phyloP scores from a whole-genome alignment of 2,888 invertebrate species.

The Blomia tropicalis region DNA sequence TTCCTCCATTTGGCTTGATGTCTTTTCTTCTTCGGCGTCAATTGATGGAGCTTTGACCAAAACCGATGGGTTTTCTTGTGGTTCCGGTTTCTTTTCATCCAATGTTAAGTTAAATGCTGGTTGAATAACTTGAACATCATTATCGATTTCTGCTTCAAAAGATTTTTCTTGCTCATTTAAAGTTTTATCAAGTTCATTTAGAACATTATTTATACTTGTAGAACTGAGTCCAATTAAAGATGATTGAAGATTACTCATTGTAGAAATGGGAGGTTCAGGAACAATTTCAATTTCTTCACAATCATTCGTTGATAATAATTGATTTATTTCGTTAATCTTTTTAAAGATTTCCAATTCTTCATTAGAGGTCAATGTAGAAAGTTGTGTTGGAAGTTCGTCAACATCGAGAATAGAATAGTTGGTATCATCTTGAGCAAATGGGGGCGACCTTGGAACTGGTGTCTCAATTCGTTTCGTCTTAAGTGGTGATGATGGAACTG shows the following conservation, averaged over 20 bases:
- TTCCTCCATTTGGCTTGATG: background rate
- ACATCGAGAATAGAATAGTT: constrained; percentile 9
- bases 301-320: background rate
- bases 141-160: constrained; percentile 1
- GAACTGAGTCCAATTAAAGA: background rate
- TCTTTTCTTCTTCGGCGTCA: constrained; percentile 11
- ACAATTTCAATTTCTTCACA: background rate
- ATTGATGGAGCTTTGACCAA: background rate
- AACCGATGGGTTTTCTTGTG: background rate
- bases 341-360: constrained; percentile 7
- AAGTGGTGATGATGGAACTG: background rate
- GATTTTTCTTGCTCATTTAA: background rate
- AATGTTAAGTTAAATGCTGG: background rate
- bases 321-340: constrained; percentile 10
- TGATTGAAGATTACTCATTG: background rate
- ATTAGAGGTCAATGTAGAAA: background rate
- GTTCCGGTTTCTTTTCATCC: background rate
- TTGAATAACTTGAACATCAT: background rate
- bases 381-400: background rate
- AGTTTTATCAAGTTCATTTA: background rate
- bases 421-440: constrained; percentile 8
- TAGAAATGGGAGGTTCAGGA: background rate
- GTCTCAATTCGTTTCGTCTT: background rate
- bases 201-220: background rate
- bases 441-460: constrained; percentile 6